A percentile compares a stretch with the other conserved stretches of the same genome.
Evolutionary conservation across 1,140 invertebrate genomes (phyloP).

Genomic region (Berghia stephanieae): DNA sequence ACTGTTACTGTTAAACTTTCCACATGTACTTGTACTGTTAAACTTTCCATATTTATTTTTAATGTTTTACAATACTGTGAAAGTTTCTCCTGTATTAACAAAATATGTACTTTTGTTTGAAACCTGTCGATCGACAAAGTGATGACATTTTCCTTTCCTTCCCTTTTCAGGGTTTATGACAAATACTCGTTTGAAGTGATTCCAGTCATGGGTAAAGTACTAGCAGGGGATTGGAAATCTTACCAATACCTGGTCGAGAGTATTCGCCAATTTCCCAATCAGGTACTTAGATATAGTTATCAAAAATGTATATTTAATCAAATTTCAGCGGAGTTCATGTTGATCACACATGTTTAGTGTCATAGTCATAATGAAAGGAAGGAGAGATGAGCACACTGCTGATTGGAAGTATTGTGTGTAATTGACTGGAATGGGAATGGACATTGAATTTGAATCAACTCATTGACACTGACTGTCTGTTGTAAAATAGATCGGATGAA

Average conservation of each 20-base stretch:
- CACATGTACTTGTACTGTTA: background rate
- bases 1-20: background rate
- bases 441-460: too few species aligned
- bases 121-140: too few species aligned
- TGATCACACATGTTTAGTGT: too few species aligned
- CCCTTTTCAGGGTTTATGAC: conserved; percentile 83
- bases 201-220: conserved; percentile 91
- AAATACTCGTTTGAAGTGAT: conserved; percentile 98
- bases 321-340: too few species aligned
- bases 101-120: background rate
- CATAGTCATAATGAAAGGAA: too few species aligned
- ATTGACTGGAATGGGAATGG: too few species aligned
- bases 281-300: conserved; percentile 75
- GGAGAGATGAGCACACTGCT: too few species aligned
- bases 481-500: too few species aligned
- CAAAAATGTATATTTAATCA: too few species aligned
- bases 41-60: background rate
- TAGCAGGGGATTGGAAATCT: conserved; percentile 94
- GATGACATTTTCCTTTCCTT: background rate
- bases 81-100: background rate
- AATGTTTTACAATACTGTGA: background rate
- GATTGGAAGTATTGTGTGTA: too few species aligned
- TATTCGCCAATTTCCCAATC: conserved; percentile 95
- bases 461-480: too few species aligned
- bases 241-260: conserved; percentile 99